These are phyloP conservation scores for Tapirus terrestris DNA, from an alignment of 2,113 vertebrate species.

Conservation along the genomic window DNA sequence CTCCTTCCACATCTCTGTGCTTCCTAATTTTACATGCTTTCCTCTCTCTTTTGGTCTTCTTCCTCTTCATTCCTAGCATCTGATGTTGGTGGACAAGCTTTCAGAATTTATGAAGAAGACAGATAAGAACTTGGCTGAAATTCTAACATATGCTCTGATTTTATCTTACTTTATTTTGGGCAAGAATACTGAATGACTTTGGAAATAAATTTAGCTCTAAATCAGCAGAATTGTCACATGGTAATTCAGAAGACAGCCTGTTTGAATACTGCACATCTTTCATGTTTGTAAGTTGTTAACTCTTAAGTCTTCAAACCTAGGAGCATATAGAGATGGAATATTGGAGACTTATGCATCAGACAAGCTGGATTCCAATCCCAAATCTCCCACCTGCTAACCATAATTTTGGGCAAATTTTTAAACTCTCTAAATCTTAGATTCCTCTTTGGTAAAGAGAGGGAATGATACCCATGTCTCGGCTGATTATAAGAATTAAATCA, in stretches of 20 bases:
- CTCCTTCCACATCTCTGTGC: not conserved
- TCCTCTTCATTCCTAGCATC: not conserved
- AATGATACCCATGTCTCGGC: not conserved
- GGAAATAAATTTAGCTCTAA: conserved; percentile 61
- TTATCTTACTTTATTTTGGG: conserved; percentile 65
- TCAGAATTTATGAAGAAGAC: conserved; percentile 48
- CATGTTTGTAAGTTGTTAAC: conserved; percentile 37
- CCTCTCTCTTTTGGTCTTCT: not conserved
- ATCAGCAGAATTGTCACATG: conserved; percentile 34
- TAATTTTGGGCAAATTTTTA: not conserved
- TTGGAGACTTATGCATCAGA: not conserved
- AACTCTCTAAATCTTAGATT: conserved; percentile 2
- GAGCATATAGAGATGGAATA: not conserved
- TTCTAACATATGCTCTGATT: conserved; percentile 61
- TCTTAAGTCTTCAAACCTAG: not conserved
- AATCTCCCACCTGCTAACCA: not conserved
- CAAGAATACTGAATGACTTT: conserved; percentile 45
- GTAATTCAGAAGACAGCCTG: conserved; percentile 33
- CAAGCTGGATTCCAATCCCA: not conserved
- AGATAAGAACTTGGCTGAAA: conserved; percentile 46
- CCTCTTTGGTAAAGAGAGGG: not conserved
- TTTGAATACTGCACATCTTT: not conserved
- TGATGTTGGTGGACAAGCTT: conserved; percentile 50
- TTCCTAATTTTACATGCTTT: not conserved
- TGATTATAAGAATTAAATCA: conserved; percentile 11